phyloP scores from a whole-genome alignment of 1,140 invertebrate genomes.

The Trichonephila clavipes region DNA sequence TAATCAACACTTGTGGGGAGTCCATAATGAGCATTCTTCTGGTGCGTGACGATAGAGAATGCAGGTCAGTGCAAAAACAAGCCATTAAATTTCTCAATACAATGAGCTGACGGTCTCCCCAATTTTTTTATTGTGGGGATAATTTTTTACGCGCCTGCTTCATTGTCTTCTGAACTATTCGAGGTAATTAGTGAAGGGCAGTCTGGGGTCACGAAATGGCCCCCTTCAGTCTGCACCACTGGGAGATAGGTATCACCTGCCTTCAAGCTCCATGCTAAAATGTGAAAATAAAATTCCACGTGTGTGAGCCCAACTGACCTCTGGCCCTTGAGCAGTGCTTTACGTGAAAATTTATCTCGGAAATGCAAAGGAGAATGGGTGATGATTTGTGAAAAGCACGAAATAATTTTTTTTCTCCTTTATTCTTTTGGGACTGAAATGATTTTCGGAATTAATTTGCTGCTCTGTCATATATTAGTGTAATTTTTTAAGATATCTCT shows the following conservation, averaged over 20 bases:
- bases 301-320: neutral
- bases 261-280: slow-evolving; percentile 22
- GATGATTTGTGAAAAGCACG: too few relatives aligned
- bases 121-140: slow-evolving; percentile 46
- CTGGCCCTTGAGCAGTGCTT: neutral
- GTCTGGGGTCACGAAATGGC: neutral
- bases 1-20: slow-evolving; percentile 59
- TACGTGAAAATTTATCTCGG: neutral
- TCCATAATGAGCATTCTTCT: slow-evolving; percentile 22
- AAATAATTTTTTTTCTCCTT: too few relatives aligned
- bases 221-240: neutral
- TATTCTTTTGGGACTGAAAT: too few relatives aligned
- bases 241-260: slow-evolving; percentile 36
- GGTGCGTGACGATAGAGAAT: slow-evolving; percentile 59
- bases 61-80: slow-evolving; percentile 63
- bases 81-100: slow-evolving; percentile 60
- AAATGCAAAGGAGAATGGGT: neutral
- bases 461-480: too few relatives aligned
- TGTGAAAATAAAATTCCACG: slow-evolving; percentile 46
- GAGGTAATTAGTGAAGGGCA: slow-evolving; percentile 47
- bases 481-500: too few relatives aligned
- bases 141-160: slow-evolving; percentile 47
- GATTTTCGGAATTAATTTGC: too few relatives aligned
- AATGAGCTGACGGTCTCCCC: slow-evolving; percentile 43
- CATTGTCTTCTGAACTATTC: slow-evolving; percentile 56